These are phyloP conservation scores for Xiphophorus birchmanni DNA, from an alignment of 2,797 vertebrate species.

Conservation along the genomic window DNA sequence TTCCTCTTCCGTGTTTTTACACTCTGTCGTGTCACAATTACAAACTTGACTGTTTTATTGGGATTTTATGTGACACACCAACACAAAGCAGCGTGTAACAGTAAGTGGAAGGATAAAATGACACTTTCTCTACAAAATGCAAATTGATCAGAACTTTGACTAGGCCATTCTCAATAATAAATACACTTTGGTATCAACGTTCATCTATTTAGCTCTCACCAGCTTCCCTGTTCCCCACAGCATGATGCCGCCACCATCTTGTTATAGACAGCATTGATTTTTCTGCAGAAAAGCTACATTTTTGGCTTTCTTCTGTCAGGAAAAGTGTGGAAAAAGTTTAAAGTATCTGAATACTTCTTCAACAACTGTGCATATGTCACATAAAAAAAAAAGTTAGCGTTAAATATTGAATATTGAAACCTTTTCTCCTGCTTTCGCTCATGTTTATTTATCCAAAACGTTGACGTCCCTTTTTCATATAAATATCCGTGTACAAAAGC, in stretches of 20 bases:
- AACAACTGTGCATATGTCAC: not conserved
- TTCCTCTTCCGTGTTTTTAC: not conserved
- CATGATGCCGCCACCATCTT: not conserved
- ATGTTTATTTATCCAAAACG: constrained; percentile 57
- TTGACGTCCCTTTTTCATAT: constrained; percentile 64
- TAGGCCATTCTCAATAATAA: not conserved
- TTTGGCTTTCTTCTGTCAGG: not conserved
- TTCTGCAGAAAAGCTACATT: not conserved
- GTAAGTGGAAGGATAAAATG: not conserved
- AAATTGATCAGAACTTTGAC: not conserved
- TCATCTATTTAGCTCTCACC: not conserved
- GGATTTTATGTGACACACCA: not conserved
- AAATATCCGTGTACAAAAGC: constrained; percentile 55
- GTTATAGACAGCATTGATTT: not conserved
- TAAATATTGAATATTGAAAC: constrained; percentile 36
- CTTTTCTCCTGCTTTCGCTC: constrained; percentile 16
- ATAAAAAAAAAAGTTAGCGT: not conserved
- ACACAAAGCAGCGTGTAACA: not conserved
- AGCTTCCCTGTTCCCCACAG: not conserved
- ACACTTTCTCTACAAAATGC: not conserved
- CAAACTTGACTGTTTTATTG: not conserved
- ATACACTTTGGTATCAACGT: not conserved
- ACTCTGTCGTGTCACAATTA: not conserved
- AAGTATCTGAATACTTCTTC: not conserved
- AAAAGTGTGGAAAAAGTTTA: not conserved